phyloP scores from a whole-genome alignment of 2,113 vertebrate genomes.

The Solenodon paradoxus region DNA sequence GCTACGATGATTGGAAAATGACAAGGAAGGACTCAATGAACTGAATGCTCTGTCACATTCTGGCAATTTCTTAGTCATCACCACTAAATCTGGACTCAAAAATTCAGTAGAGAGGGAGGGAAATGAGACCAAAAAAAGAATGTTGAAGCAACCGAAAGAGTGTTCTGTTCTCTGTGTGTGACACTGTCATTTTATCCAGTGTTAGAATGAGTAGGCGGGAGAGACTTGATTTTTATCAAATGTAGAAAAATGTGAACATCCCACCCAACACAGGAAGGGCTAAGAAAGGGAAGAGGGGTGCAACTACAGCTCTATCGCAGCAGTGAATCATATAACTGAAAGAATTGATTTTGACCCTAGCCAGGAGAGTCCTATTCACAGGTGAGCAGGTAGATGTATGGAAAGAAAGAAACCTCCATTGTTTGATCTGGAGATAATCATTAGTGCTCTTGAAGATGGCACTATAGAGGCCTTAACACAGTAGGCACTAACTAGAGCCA shows the following conservation, averaged over 20 bases:
- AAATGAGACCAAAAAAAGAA: slow-evolving; percentile 67
- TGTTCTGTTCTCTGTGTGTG: slow-evolving; percentile 66
- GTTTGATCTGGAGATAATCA: not conserved
- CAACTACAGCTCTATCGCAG: not conserved
- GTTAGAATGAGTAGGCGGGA: slow-evolving; percentile 50
- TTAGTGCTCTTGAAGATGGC: not conserved
- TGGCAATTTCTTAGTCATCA: slow-evolving; percentile 73
- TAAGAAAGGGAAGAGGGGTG: not conserved
- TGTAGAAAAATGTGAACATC: slow-evolving; percentile 18
- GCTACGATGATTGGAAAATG: slow-evolving; percentile 66
- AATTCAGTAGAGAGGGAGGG: slow-evolving; percentile 51
- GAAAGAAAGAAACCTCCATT: not conserved
- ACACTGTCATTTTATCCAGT: slow-evolving; percentile 55
- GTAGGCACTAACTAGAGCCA: not conserved
- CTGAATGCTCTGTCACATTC: slow-evolving; percentile 65
- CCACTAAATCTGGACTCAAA: slow-evolving; percentile 71
- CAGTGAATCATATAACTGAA: not conserved
- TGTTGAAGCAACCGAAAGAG: slow-evolving; percentile 55
- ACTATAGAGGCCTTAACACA: not conserved
- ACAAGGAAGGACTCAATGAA: slow-evolving; percentile 74
- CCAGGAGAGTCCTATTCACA: not conserved
- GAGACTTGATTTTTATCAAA: slow-evolving; percentile 51
- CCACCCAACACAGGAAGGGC: not conserved
- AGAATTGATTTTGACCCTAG: not conserved
- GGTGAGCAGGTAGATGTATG: not conserved